phyloP scores from a whole-genome alignment of 2,113 vertebrate species.

The Cygnus buccinator region DNA sequence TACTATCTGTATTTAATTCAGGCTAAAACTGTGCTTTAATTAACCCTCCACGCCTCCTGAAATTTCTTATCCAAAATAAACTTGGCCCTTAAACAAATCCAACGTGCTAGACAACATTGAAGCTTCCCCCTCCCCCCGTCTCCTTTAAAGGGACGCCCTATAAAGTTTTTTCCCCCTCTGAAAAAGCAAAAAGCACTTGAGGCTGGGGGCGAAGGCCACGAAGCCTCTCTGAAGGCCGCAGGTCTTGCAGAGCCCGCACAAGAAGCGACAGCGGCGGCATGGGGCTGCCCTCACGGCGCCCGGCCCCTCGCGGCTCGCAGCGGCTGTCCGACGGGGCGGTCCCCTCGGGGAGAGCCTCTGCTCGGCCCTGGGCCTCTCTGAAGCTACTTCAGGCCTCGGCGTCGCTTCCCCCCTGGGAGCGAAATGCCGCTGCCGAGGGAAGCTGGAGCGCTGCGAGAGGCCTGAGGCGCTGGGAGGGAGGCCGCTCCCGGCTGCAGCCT shows the following conservation, averaged over 20 bases:
- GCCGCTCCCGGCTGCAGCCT: background rate
- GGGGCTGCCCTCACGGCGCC: background rate
- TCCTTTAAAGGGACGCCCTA: slow-evolving; percentile 45
- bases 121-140: slow-evolving; percentile 60
- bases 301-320: background rate
- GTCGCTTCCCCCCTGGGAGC: background rate
- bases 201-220: background rate
- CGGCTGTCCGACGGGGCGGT: background rate
- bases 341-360: background rate
- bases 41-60: slow-evolving; percentile 66
- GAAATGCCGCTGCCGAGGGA: background rate
- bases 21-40: slow-evolving; percentile 68
- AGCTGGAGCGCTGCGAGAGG: background rate
- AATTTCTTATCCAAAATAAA: slow-evolving; percentile 66
- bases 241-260: background rate
- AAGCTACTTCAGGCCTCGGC: background rate
- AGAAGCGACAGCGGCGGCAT: too few relatives aligned
- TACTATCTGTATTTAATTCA: slow-evolving; percentile 61
- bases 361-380: too few relatives aligned
- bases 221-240: background rate
- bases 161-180: slow-evolving; percentile 29
- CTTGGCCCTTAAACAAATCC: slow-evolving; percentile 73
- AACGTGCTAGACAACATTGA: slow-evolving; percentile 70
- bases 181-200: background rate
- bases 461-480: background rate